A percentile compares a stretch with the other conserved stretches of the same genome.
Evolutionary conservation across 2,797 vertebrate genomes (phyloP).

Genomic region (Pantherophis vulpinus): DNA sequence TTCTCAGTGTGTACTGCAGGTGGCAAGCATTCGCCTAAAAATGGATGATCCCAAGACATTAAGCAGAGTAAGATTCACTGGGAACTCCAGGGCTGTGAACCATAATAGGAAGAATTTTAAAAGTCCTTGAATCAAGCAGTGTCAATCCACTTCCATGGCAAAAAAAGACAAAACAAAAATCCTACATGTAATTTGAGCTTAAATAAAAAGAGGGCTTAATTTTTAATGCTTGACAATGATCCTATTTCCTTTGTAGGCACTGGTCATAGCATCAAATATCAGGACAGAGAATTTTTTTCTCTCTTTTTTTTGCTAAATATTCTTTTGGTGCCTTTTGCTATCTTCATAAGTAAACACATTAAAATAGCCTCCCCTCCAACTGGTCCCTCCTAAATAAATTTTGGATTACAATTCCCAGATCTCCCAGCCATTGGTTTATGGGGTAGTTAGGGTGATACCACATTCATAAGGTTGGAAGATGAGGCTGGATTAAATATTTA

Average conservation of each 20-base stretch:
- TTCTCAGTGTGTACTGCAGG: neutral
- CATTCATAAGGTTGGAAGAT: neutral
- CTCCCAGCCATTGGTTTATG: neutral
- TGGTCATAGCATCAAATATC: neutral
- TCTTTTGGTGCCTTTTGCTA: neutral
- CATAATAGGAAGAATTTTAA: neutral
- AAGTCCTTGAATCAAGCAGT: neutral
- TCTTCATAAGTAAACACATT: neutral
- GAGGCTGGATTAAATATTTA: neutral
- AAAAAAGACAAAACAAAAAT: no score
- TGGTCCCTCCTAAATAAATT: neutral
- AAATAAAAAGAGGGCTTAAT: neutral
- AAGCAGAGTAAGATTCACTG: neutral
- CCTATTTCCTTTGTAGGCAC: neutral
- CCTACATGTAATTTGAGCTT: neutral
- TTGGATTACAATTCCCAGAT: neutral
- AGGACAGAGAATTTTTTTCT: neutral
- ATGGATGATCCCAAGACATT: neutral
- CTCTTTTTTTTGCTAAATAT: neutral
- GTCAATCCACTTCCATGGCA: neutral
- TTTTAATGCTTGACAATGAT: neutral
- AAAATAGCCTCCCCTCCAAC: neutral
- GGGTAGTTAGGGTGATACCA: neutral
- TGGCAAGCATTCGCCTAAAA: neutral
- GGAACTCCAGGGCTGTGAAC: neutral